phyloP scores from a whole-genome alignment of 1,140 invertebrate genomes.

The Temnothorax curvispinosus region DNA sequence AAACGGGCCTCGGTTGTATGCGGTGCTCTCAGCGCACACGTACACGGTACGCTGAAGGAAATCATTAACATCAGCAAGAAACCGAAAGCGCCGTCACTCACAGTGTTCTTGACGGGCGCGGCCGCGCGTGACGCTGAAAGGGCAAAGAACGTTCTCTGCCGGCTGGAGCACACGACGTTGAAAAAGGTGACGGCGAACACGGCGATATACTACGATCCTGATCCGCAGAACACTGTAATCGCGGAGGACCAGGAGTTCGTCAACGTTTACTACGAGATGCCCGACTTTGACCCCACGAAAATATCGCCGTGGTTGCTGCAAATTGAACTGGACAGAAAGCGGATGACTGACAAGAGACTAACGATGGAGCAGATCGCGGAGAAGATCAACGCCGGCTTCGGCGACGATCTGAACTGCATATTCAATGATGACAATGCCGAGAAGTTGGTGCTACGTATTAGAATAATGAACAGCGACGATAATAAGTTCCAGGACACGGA shows the following conservation, averaged over 20 bases:
- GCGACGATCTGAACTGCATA: conserved; percentile 99
- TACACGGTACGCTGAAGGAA: no score
- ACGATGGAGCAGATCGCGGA: conserved; percentile 99
- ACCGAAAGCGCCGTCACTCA: conserved; percentile 99
- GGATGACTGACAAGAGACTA: conserved; percentile 99
- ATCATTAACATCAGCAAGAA: conserved; percentile 99
- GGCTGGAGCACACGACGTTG: conserved; percentile 98
- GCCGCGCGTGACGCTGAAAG: conserved; percentile 99
- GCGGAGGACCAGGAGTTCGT: conserved; percentile 99
- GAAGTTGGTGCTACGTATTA: conserved; percentile 98
- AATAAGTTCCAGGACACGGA: conserved; percentile 94
- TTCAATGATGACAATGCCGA: conserved; percentile 99
- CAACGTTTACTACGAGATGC: conserved; percentile 99
- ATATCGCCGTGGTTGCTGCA: conserved; percentile 99
- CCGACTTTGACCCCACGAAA: conserved; percentile 98
- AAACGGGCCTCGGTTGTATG: no score
- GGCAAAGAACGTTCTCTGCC: conserved; percentile 99
- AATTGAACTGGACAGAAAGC: conserved; percentile 98
- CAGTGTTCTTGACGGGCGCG: conserved; percentile 98
- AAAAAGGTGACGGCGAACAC: conserved; percentile 99
- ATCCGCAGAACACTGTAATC: conserved; percentile 99
- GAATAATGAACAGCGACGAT: conserved; percentile 99
- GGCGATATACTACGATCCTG: conserved; percentile 99
- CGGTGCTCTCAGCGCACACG: no score
- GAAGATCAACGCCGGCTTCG: conserved; percentile 99